Base-by-base conservation (phyloP, 2,113 vertebrate species). In the Halcyon malimbica region DNA sequence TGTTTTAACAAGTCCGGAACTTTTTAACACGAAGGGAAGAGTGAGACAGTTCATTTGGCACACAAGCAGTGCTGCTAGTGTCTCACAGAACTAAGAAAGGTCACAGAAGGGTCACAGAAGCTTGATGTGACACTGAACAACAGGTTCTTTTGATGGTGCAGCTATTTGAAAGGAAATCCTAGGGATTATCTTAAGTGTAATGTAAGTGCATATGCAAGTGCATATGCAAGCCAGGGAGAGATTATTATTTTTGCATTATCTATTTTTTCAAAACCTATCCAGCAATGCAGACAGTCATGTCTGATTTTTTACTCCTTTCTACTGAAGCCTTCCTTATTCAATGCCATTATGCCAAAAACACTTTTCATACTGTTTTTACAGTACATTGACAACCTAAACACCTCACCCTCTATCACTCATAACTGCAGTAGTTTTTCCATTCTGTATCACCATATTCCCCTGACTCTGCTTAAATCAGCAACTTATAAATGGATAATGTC, bases 381-480 rank as follows among this genome's bases (percentile, higher is more conserved):
- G 35, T 87, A 95, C 53, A 85, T 81, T 92, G 75, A 84, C 74
- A 93, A 81, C 26, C 5, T 79, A 85, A 69, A 48, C 67, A 93
- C 20, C 31, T 90, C 88, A 65, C 10, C 80, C 31, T 94, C 63
- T 75, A 67, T 89, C 56, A 59, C 29, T 77, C 24, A 15, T 39
- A 65, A 39, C 77, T 75, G 62, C 37, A 67, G 44, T 54, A n/a
- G 41, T 14, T 74, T 87, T 82, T 74, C 86, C 35, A 50, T 59
- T 56, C 64, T 51, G 13, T 65, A 80, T 87, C 67, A 69, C 25
- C 51, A 42, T 60, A 46, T 83, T 88, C 48, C 25, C 79, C 57
- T 31, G 48, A 64, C 24, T 59, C 9, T 90, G 70, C 53, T 92
- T 83, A 94, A 93, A 94, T 81, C 46, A 94, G 78, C 35, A 83